Percentiles rank a stretch among this genome's conserved stretches.
These are phyloP conservation scores for Halocynthia roretzi DNA, from an alignment of 23 tunicate genomes.

Conservation along the genomic window DNA sequence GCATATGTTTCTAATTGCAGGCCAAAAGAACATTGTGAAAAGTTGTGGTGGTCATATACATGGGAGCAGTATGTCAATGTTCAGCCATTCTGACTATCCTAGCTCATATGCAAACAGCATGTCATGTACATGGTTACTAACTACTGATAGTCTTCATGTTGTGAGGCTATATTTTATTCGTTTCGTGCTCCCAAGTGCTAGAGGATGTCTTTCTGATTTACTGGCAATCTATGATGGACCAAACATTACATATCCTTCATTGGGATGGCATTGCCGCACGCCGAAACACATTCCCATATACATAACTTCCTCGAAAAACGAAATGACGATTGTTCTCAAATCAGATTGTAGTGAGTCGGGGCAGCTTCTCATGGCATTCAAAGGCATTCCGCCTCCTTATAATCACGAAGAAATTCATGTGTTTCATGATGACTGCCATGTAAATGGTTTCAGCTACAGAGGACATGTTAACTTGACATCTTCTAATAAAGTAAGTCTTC, in stretches of 20 bases:
- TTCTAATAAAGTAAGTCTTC: not conserved
- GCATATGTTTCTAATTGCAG: not conserved
- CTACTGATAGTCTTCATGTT: not conserved
- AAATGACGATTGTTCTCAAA: slow-evolving; percentile 1
- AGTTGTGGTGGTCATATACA: not conserved
- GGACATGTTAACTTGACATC: not conserved
- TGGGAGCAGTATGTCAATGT: not conserved
- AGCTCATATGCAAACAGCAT: not conserved
- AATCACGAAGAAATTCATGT: not conserved
- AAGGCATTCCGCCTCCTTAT: slow-evolving; percentile 6
- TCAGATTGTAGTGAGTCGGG: not conserved
- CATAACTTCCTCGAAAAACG: not conserved
- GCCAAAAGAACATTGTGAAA: not conserved
- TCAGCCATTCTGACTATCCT: not conserved
- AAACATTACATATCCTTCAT: not conserved
- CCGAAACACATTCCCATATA: not conserved
- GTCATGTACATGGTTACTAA: not conserved
- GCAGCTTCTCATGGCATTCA: not conserved
- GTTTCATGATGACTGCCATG: not conserved
- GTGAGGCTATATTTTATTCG: not conserved
- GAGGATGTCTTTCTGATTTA: slow-evolving; percentile 5
- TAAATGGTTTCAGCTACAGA: not conserved
- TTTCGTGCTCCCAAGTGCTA: not conserved
- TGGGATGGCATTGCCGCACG: slow-evolving; percentile 11
- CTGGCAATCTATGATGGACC: not conserved